Percentiles rank a stretch among this genome's conserved stretches.
phyloP scores from a whole-genome alignment of 2,113 vertebrate species.

The Thermophis baileyi region DNA sequence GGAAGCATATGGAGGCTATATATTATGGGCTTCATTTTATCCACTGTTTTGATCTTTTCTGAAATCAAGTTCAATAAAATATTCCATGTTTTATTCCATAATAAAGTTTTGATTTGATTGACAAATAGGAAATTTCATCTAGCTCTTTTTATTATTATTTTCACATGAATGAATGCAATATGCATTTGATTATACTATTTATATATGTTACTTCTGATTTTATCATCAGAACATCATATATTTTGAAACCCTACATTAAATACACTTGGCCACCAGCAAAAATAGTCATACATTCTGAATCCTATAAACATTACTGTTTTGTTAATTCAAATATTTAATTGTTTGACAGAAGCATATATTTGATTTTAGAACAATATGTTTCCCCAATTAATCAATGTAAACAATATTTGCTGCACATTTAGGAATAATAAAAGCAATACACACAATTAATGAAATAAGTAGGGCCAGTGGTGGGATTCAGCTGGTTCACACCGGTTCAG shows the following conservation, averaged over 20 bases:
- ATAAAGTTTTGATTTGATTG: too few relatives aligned
- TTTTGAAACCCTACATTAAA: constrained; percentile 61
- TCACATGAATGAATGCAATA: constrained; percentile 42
- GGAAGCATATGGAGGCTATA: neutral
- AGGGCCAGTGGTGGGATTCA: too few relatives aligned
- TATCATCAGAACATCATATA: constrained; percentile 44
- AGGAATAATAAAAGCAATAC: neutral
- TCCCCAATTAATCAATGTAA: constrained; percentile 49
- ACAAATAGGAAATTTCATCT: constrained; percentile 13
- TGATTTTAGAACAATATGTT: constrained; percentile 59
- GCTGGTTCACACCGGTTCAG: too few relatives aligned
- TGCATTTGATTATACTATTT: constrained; percentile 40
- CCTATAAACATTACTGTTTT: constrained; percentile 64
- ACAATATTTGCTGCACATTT: constrained; percentile 38
- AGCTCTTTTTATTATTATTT: constrained; percentile 25
- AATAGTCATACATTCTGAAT: constrained; percentile 39
- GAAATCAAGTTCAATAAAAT: constrained; percentile 6
- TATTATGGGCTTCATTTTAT: constrained; percentile 6
- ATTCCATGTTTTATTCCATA: neutral
- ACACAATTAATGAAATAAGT: neutral
- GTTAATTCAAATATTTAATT: constrained; percentile 57
- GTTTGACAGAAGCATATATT: constrained; percentile 58
- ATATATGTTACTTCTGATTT: constrained; percentile 23
- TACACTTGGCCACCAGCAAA: constrained; percentile 49
- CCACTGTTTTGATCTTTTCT: neutral